These are phyloP conservation scores for Calephelis virginiensis DNA, from an alignment of 1,140 invertebrate genomes.

Conservation along the genomic window DNA sequence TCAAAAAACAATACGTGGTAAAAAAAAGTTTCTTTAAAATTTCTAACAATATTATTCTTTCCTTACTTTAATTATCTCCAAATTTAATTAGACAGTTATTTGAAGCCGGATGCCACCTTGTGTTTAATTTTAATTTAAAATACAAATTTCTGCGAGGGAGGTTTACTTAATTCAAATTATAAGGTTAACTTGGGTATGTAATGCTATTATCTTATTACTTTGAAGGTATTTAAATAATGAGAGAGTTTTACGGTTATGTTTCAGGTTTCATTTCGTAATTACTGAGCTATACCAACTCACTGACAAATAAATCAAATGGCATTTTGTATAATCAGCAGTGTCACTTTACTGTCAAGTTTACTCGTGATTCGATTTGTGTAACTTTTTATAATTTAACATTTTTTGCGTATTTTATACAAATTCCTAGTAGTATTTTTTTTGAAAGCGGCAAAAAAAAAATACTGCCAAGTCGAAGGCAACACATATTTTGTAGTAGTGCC, in stretches of 20 bases:
- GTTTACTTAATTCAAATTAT: slow-evolving; percentile 20
- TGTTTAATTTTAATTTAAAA: slow-evolving; percentile 20
- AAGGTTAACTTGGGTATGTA: slow-evolving; percentile 4
- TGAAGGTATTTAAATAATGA: slow-evolving; percentile 1
- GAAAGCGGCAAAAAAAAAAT: no score
- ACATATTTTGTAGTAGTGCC: no score
- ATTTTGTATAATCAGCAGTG: no score
- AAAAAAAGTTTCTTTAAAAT: background rate
- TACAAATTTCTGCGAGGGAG: slow-evolving; percentile 16
- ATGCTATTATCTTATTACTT: slow-evolving; percentile 12
- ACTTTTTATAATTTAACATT: no score
- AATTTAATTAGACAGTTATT: slow-evolving; percentile 21
- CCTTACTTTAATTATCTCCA: slow-evolving; percentile 10
- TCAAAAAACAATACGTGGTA: background rate
- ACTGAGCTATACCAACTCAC: no score
- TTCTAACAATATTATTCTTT: slow-evolving; percentile 2
- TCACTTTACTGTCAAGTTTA: background rate
- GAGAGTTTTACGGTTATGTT: background rate
- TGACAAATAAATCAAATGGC: no score
- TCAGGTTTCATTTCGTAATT: background rate
- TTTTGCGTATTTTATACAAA: no score
- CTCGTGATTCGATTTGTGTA: background rate
- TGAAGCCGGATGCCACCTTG: slow-evolving; percentile 10
- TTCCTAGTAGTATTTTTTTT: no score
- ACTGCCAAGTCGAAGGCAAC: no score